Evolutionary conservation across 2,113 vertebrate species (phyloP), one percentile per base, ranked within the genome.

Genomic region (Cryptoleucopteryx plumbea): DNA sequence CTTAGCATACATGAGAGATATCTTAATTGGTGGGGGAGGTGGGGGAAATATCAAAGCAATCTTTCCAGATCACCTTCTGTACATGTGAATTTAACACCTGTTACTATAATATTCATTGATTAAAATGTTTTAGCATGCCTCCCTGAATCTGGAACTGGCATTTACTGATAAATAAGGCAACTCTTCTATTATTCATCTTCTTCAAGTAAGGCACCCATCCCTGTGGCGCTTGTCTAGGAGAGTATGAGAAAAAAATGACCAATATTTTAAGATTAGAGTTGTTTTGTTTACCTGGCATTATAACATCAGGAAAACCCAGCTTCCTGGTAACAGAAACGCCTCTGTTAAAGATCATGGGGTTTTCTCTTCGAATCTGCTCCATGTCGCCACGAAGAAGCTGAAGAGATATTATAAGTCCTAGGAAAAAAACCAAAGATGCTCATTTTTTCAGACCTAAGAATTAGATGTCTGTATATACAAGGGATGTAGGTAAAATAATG

Each of bases 361-460:
- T 99, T 97, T 99, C 99, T 90, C 99, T 98, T 82, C 99, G 98
- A 96, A 99, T 98, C 97, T 99, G 99, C 90, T 99, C 99, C 98
- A 99, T 99, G 97, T 99, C 99, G 11, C 99, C 99, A 83, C 99
- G 99, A 96, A 99, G 98, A 94, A 99, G 98, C 97, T 99, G 99
- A 84, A 99, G 98, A 95, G 99, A 99, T 95, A 99, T 98, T 92
- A 99, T 99, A 97, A 99, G 99, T 96, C 99, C 99, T 99, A 53
- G 95, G 65, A 71, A 93, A 90, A 97, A 95, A 86, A 79, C n/a
- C 59, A 94, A 95, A 90, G 20, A 36, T 8, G 42, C 66, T 95
- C 16, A 59, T 88, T 96, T 79, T 97, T 77, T 95, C 31, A 90
- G 87, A 95, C 21, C 19, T 48, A 38, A 75, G 56, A 82, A 43